These are phyloP conservation scores for Taurulus bubalis DNA, from an alignment of 2,113 vertebrate species.

Conservation along the genomic window DNA sequence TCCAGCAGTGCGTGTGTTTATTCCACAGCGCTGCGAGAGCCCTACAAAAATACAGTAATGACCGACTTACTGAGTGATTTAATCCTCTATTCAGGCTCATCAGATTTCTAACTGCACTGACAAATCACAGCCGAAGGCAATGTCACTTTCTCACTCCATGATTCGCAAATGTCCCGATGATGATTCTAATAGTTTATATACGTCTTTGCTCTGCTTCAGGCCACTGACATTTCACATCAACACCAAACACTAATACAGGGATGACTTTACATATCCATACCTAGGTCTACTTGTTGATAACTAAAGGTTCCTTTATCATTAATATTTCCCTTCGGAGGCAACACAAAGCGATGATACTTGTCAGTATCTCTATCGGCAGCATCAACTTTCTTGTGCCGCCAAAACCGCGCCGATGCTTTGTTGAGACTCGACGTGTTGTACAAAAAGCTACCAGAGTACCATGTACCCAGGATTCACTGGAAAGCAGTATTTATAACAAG, in stretches of 20 bases:
- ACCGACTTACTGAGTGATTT: conserved; percentile 45
- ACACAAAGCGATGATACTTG: background rate
- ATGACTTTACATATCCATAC: background rate
- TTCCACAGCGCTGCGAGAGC: background rate
- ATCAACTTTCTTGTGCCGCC: background rate
- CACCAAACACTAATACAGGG: conserved; percentile 16
- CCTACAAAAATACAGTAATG: conserved; percentile 45
- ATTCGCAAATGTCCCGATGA: conserved; percentile 41
- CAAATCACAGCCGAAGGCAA: conserved; percentile 49
- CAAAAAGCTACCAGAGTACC: background rate
- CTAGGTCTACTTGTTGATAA: conserved; percentile 34
- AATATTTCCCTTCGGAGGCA: conserved; percentile 2
- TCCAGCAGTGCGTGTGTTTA: conserved; percentile 10
- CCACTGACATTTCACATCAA: conserved; percentile 59
- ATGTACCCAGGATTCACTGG: background rate
- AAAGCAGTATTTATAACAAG: background rate
- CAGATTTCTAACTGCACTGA: conserved; percentile 35
- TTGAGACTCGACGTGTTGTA: no score
- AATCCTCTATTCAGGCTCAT: conserved; percentile 50
- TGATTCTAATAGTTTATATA: conserved; percentile 52
- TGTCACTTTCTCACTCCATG: conserved; percentile 43
- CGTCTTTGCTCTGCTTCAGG: conserved; percentile 55
- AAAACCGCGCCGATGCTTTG: background rate
- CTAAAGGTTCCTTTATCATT: conserved; percentile 16
- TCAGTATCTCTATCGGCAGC: background rate